phyloP scores from a whole-genome alignment of 1,140 invertebrate genomes.

The Gonatopus flavifemur region DNA sequence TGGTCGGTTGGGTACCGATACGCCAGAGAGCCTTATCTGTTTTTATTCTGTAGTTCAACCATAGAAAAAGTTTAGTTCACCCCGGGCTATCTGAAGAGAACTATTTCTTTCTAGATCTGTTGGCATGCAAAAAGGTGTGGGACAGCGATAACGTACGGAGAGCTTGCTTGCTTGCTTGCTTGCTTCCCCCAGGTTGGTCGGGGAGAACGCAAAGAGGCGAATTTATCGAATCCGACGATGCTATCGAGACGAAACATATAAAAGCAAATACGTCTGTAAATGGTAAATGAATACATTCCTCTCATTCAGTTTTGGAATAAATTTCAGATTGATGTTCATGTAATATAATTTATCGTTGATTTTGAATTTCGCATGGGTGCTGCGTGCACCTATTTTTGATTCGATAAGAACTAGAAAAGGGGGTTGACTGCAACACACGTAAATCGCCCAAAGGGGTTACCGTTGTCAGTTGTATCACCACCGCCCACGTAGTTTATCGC shows the following conservation, averaged over 20 bases:
- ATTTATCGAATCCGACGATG: conserved; percentile 38
- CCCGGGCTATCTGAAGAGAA: conserved; percentile 33
- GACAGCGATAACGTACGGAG: conserved; percentile 33
- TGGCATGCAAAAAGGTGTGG: conserved; percentile 40
- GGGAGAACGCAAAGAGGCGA: conserved; percentile 29
- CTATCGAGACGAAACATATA: conserved; percentile 3
- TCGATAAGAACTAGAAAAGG: conserved; percentile 40
- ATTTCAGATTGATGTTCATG: no score
- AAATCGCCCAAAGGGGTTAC: conserved; percentile 36
- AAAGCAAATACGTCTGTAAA: no score
- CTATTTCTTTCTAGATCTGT: conserved; percentile 39
- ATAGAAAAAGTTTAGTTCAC: conserved; percentile 34
- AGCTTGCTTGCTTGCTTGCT: neutral
- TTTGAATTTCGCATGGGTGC: conserved; percentile 4
- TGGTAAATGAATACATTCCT: no score
- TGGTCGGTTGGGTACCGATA: no score
- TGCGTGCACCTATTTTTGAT: conserved; percentile 39
- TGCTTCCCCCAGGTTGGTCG: conserved; percentile 20
- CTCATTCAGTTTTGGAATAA: no score
- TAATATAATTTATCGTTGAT: no score
- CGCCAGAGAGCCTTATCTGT: no score
- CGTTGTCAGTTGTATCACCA: conserved; percentile 14
- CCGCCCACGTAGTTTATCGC: conserved; percentile 25
- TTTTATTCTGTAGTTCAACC: no score
- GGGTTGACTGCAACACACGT: conserved; percentile 38